Evolutionary conservation across 1,140 invertebrate genomes (phyloP).

Genomic region (Halesus radiatus): DNA sequence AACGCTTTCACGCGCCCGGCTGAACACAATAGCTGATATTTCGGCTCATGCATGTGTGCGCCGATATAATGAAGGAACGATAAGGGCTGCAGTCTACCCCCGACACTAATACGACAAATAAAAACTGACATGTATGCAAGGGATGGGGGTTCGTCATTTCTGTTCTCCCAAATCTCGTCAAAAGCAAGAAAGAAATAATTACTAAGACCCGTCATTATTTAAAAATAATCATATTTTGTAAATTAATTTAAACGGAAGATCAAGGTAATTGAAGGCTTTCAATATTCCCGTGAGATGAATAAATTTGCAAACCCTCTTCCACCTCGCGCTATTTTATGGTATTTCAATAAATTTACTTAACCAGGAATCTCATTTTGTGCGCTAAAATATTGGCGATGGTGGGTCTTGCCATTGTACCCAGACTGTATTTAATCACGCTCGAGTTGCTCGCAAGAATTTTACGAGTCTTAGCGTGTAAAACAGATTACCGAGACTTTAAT

Average conservation of each 20-base stretch:
- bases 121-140: not conserved
- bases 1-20: slow-evolving; percentile 25
- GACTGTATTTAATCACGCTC: not conserved
- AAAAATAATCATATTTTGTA: too few species aligned
- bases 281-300: too few species aligned
- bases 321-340: too few species aligned
- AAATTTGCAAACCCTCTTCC: too few species aligned
- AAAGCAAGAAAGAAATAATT: not conserved
- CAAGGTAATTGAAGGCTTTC: too few species aligned
- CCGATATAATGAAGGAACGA: slow-evolving; percentile 28
- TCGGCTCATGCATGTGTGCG: slow-evolving; percentile 17
- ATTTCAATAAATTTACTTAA: too few species aligned
- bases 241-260: too few species aligned
- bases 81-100: slow-evolving; percentile 28
- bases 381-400: too few species aligned
- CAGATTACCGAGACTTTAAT: not conserved
- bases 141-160: not conserved
- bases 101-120: slow-evolving; percentile 13
- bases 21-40: slow-evolving; percentile 5
- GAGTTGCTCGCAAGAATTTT: not conserved
- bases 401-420: too few species aligned
- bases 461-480: not conserved
- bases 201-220: not conserved
- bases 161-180: slow-evolving; percentile 14
- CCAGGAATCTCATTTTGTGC: too few species aligned